Conservation (phyloP, 2,888 invertebrate genomes). For the Orthonevra nobilis region DNA sequence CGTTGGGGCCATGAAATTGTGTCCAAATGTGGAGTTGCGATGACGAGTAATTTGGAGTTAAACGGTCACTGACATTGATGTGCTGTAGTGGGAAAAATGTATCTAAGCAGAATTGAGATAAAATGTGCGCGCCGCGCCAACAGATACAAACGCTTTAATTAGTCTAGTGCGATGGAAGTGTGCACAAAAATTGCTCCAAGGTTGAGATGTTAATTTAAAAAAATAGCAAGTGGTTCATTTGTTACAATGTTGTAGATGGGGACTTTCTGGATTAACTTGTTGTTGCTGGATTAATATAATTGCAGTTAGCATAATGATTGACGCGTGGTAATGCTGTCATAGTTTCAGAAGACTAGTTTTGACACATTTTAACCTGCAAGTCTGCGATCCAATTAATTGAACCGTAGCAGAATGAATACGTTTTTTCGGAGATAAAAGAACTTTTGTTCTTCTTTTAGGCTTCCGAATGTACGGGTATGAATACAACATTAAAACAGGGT, state of each 20-base stretch:
- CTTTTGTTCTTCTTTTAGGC: too few species aligned
- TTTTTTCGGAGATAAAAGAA: too few species aligned
- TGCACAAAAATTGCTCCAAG: conserved; percentile 7
- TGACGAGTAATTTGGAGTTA: conserved; percentile 33
- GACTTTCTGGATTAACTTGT: background rate
- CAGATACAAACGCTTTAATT: conserved; percentile 3
- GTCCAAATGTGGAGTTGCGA: conserved; percentile 37
- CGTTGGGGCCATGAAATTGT: conserved; percentile 13
- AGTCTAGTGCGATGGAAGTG: background rate
- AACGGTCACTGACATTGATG: conserved; percentile 58
- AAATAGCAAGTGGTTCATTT: background rate
- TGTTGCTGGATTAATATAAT: background rate
- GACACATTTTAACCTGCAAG: too few species aligned
- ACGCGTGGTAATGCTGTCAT: background rate
- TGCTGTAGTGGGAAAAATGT: background rate
- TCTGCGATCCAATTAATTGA: too few species aligned
- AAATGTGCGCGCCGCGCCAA: background rate
- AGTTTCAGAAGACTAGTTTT: too few species aligned
- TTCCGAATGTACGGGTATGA: too few species aligned
- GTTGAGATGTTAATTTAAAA: conserved; percentile 3
- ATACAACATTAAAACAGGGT: too few species aligned
- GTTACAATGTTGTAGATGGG: background rate
- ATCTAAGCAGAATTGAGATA: conserved; percentile 26
- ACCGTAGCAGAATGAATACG: too few species aligned
- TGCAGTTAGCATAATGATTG: background rate